A percentile compares a stretch with the other conserved stretches of the same genome.
phyloP scores from a whole-genome alignment of 1,140 invertebrate genomes.

The Andrena cerasifolii region DNA sequence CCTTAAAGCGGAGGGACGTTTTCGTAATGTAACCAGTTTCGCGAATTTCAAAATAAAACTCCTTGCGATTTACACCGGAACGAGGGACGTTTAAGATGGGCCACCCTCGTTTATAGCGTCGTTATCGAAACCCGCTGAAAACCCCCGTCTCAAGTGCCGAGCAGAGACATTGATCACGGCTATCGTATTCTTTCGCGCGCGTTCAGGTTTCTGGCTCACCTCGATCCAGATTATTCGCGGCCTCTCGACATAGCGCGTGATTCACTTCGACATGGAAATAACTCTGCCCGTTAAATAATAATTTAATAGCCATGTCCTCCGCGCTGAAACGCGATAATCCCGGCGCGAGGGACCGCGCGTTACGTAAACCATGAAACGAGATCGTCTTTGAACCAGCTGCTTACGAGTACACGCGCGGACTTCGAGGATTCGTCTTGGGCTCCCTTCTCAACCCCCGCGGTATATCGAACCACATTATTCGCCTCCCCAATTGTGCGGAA shows the following conservation, averaged over 20 bases:
- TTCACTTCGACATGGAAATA: constrained; percentile 36
- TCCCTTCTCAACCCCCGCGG: no score
- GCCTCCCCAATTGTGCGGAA: no score
- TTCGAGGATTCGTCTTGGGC: neutral
- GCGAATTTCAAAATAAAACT: constrained; percentile 9
- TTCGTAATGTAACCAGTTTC: neutral
- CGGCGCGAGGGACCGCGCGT: neutral
- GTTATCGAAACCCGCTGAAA: neutral
- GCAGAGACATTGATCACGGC: constrained; percentile 17
- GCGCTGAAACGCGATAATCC: neutral
- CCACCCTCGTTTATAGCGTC: neutral
- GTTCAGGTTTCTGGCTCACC: constrained; percentile 50
- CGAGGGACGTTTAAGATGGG: neutral
- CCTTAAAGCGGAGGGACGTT: neutral
- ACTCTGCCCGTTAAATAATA: constrained; percentile 18
- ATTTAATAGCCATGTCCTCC: constrained; percentile 36
- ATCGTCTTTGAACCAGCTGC: neutral
- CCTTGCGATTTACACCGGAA: neutral
- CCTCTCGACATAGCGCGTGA: constrained; percentile 3
- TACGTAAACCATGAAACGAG: constrained; percentile 19
- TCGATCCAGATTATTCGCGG: constrained; percentile 27
- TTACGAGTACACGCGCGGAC: neutral
- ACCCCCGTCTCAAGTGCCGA: neutral
- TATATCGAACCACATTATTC: no score
- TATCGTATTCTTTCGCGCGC: constrained; percentile 32